A percentile compares a stretch with the other conserved stretches of the same genome.
These are phyloP conservation scores for Petromus typicus DNA, from an alignment of 2,113 vertebrate species.

Conservation along the genomic window DNA sequence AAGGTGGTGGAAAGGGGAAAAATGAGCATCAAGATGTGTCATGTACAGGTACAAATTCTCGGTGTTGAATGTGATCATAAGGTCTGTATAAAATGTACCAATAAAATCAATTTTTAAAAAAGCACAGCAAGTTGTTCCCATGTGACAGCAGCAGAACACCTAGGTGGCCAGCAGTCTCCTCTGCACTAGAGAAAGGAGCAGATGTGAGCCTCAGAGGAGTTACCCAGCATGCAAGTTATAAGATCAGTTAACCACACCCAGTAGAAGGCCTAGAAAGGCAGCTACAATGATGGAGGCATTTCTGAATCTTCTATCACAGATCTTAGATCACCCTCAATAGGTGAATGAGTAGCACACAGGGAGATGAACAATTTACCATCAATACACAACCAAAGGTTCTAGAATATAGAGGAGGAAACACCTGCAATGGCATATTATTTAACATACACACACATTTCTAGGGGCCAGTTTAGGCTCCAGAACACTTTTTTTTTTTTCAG, in stretches of 20 bases:
- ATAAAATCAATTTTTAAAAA: no score
- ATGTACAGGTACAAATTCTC: no score
- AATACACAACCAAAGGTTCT: neutral
- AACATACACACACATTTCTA: neutral
- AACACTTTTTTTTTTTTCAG: neutral
- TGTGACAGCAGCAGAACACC: constrained; percentile 50
- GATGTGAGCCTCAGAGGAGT: neutral
- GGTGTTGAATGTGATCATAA: no score
- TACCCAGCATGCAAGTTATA: neutral
- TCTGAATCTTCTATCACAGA: neutral
- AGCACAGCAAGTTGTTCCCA: neutral
- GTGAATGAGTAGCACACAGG: neutral
- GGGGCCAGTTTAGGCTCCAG: neutral
- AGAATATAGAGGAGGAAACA: constrained; percentile 36
- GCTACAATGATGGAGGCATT: neutral
- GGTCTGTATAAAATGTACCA: no score
- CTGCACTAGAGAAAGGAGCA: neutral
- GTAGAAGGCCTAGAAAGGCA: neutral
- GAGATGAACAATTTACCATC: neutral
- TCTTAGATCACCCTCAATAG: neutral
- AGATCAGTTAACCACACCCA: neutral
- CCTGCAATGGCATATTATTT: neutral
- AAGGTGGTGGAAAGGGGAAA: no score
- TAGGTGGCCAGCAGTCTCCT: constrained; percentile 33
- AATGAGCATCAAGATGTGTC: no score